Evolutionary conservation across 2,888 invertebrate genomes (phyloP).

Genomic region (Syritta pipiens): DNA sequence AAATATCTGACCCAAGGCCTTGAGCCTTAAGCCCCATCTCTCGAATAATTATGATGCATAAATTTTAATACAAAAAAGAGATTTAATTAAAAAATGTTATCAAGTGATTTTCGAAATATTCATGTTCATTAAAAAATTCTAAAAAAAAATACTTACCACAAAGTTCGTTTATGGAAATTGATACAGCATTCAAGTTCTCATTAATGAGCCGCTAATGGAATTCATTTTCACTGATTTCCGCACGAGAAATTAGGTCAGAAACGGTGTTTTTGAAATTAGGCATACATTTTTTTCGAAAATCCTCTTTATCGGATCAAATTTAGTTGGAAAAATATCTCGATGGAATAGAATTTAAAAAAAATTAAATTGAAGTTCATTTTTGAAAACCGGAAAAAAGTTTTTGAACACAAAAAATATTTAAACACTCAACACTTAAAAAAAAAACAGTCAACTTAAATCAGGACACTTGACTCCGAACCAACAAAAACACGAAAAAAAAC

Average conservation of each 20-base stretch:
- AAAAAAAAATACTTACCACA: conserved; percentile 32
- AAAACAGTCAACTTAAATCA: not conserved
- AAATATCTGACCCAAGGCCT: too few relatives aligned
- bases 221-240: conserved; percentile 10
- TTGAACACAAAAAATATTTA: too few relatives aligned
- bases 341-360: too few relatives aligned
- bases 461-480: not conserved
- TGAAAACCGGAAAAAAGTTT: too few relatives aligned
- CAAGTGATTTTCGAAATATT: not conserved
- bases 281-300: too few relatives aligned
- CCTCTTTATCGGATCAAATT: too few relatives aligned
- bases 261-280: conserved; percentile 26
- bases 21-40: too few relatives aligned
- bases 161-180: not conserved
- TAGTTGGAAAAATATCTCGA: too few relatives aligned
- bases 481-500: not conserved
- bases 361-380: too few relatives aligned
- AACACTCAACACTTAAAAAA: too few relatives aligned
- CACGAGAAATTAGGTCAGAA: conserved; percentile 25
- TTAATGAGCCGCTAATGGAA: conserved; percentile 46
- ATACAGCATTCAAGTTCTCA: not conserved
- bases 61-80: too few relatives aligned
- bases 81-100: conserved; percentile 8
- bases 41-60: too few relatives aligned
- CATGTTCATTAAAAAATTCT: not conserved